Evolutionary conservation across 2,888 invertebrate genomes (phyloP), one percentile per base, ranked within the genome.

Genomic region (Heliconius aoede): DNA sequence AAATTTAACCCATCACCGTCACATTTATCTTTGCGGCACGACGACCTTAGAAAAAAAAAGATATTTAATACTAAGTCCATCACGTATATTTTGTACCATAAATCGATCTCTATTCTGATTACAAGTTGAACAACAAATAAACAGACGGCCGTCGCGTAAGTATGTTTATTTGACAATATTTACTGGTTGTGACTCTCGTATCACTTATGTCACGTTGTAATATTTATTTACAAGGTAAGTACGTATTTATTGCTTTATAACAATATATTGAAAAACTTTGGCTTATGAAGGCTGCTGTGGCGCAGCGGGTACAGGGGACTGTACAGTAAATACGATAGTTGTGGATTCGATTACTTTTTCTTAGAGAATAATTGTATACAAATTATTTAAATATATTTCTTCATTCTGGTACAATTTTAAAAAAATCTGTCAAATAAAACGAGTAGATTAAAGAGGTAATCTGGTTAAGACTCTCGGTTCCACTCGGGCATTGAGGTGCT

Each of bases 61-160:
- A 40, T 40, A 40, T 40, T 40, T 40, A 40, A 40, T 40, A 40
- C 15, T 15, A 15, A 46, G 2, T 55, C n/a, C 21, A 55, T 55
- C 80, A 81, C 76, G 78, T 79, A 73, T 77, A 26, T 65, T 77
- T 81, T 81, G 81, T 78, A 68, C 81, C 82, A 80, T 79, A 74
- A 75, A 77, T 79, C 80, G 77, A 82, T 74, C 83, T 82, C 82
- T 84, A 86, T 86, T 84, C 87, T 90, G 86, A 89, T 90, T 90
- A 89, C 86, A 85, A 89, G 86, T 87, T 84, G 86, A 88, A 89
- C 88, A 90, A 88, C 88, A 89, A 89, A 89, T 90, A 90, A 90
- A 89, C 86, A 80, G 85, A 80, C 80, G 85, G 83, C 84, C 83
- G 84, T 85, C 85, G 82, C 84, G 85, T 84, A 80, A 64, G 80